phyloP scores from a whole-genome alignment of 2,888 invertebrate species.

The Ichneumoninae sp. region DNA sequence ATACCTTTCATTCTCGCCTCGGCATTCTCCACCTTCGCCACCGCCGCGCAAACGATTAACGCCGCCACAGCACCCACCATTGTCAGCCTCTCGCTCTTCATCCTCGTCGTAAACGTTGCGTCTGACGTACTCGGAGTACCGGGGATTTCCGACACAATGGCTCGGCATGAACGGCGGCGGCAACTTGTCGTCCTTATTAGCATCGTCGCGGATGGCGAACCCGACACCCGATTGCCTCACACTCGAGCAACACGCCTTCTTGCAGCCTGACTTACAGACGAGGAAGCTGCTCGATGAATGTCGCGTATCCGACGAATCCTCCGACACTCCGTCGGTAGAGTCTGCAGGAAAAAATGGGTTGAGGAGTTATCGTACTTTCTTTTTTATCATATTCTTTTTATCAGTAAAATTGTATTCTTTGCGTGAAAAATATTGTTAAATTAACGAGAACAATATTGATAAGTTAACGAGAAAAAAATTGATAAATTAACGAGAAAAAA shows the following conservation, averaged over 20 bases:
- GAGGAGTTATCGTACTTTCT: neutral
- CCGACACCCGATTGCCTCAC: slow-evolving; percentile 55
- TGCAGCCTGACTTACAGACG: slow-evolving; percentile 75
- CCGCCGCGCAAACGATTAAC: slow-evolving; percentile 73
- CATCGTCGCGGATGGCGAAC: slow-evolving; percentile 46
- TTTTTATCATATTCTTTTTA: neutral
- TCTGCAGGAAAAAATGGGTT: neutral
- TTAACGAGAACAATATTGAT: neutral
- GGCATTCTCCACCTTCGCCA: slow-evolving; percentile 60
- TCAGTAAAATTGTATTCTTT: neutral
- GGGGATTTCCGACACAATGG: slow-evolving; percentile 67
- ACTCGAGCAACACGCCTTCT: slow-evolving; percentile 73
- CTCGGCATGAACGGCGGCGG: slow-evolving; percentile 62
- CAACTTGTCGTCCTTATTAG: slow-evolving; percentile 65
- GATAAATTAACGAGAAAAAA: neutral
- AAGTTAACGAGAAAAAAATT: neutral
- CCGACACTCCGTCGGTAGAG: neutral
- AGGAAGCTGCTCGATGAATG: slow-evolving; percentile 27
- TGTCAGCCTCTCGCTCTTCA: slow-evolving; percentile 29
- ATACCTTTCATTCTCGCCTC: slow-evolving; percentile 63
- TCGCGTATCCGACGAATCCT: slow-evolving; percentile 32
- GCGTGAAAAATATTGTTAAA: neutral
- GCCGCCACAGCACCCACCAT: slow-evolving; percentile 33
- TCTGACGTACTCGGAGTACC: slow-evolving; percentile 14
- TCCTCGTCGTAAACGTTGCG: slow-evolving; percentile 27